Base-by-base conservation (phyloP, 1,140 invertebrate genomes). In the Alviniconcha marisindica region DNA sequence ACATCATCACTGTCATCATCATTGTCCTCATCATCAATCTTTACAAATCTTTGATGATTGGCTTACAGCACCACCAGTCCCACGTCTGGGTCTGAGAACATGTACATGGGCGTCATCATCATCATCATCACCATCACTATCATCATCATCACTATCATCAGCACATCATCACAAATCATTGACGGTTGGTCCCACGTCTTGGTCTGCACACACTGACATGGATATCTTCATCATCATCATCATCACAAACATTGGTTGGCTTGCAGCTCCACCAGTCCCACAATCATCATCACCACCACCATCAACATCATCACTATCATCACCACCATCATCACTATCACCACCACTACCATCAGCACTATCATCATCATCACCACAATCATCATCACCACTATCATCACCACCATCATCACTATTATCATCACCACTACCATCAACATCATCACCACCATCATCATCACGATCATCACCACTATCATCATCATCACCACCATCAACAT, bases 361-460 rank as follows among this genome's bases (percentile, higher is more conserved):
- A 69, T 69, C 33, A 69, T 24, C 33, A 69, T 69, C 33, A 24
- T 69, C 24, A 69, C 18, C 44, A 48, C 18, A 5, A 48, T 48
- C 44, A 48, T 48, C 44, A 48, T 48, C 44, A 31, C 63, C 44
- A 48, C 24, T 24, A 69, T 24, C 63, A 69, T 24, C 63, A 24
- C 24, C 63, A 24, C 24, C 63, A 69, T 69, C 24, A 10, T 69
- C n/a, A 36, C 24, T 24, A 69, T 69, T 36, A 24, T 69, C 63
- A 77, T 77, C 36, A 77, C 36, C 83, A 48, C 4, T 44, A 38
- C 2, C 74, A 77, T 44, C 74, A 77, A 0, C 74, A 77, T 44
- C 74, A 77, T 44, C 36, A 77, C 2, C 74, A 42, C 15, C 38
- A 33, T 1, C 60, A 51, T 60, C 77, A 44, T 66, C 83, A 69